Conservation (phyloP, 1,140 invertebrate species). For the Platyscapa corneri region DNA sequence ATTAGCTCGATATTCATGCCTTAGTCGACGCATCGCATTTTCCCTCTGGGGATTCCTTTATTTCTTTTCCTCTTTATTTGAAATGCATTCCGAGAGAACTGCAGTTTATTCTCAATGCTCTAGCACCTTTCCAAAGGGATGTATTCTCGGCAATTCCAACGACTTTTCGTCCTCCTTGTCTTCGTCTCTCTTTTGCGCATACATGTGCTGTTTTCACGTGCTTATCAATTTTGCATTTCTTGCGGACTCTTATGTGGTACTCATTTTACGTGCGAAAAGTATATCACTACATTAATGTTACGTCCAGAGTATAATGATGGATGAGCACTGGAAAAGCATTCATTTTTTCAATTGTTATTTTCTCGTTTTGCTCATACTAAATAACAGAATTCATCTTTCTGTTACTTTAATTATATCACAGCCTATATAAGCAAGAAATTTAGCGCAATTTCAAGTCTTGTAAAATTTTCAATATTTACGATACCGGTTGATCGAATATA, state of each 20-base stretch:
- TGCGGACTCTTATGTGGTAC: no score
- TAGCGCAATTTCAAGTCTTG: no score
- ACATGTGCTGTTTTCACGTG: not conserved
- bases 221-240: no score
- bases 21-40: not conserved
- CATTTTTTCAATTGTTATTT: not conserved
- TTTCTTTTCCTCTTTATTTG: conserved; percentile 25
- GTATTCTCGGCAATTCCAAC: not conserved
- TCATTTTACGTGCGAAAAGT: no score
- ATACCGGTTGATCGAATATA: not conserved
- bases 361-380: not conserved
- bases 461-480: not conserved
- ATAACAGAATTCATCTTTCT: no score
- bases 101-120: not conserved
- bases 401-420: no score
- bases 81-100: conserved; percentile 7
- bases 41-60: not conserved
- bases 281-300: no score
- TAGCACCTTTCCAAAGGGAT: conserved; percentile 32
- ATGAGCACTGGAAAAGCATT: no score
- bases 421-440: no score
- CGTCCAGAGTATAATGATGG: no score
- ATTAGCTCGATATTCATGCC: conserved; percentile 46
- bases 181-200: not conserved
- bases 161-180: not conserved